Evolutionary conservation across 2,888 invertebrate genomes (phyloP), one percentile per base, ranked within the genome.

Genomic region (Dryobota labecula): DNA sequence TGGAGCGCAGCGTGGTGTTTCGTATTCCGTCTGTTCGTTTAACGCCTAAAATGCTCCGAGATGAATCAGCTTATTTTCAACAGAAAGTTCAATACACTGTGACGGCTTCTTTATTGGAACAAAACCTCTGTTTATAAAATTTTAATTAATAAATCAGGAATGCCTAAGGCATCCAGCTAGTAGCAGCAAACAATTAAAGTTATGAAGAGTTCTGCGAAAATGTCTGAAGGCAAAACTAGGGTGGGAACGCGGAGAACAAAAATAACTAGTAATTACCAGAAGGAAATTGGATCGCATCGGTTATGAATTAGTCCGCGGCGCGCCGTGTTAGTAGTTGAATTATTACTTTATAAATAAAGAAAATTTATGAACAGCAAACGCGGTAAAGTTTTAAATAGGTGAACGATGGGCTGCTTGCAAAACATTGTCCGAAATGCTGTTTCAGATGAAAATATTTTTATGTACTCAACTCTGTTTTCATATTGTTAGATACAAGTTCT

Each of bases 321-420:
- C 30, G 38, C 30, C 9, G 6, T 20, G n/a, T 30, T 47, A 33
- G 3, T 30, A 33, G 11, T 20, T 70, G 30, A 70, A 53, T 63
- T 63, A 63, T 76, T 38, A 51, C 24, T 63, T 63, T 70, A 49
- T 70, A 64, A 64, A 70, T 76, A 70, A 33, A n/a, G 30, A 45
- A 24, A 70, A 76, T 63, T 49, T 76, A 76, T 30, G 24, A 49
- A 24, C 47, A 38, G 30, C 2, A 36, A 43, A 24, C n/a, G 13
- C 43, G 13, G 11, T 71, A 24, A 41, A 33, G 27, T 60, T 71
- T 71, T 38, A 30, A 61, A 61, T 53, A 45, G 43, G 20, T 70
- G 47, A 49, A 41, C 24, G 24, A 41, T 68, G 11, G 15, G 8
- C 15, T 70, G 20, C 27, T 54, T 36, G 27, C 9, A 24, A 38